Conservation (phyloP, 2,797 vertebrate species). For the Acanthornis magna region DNA sequence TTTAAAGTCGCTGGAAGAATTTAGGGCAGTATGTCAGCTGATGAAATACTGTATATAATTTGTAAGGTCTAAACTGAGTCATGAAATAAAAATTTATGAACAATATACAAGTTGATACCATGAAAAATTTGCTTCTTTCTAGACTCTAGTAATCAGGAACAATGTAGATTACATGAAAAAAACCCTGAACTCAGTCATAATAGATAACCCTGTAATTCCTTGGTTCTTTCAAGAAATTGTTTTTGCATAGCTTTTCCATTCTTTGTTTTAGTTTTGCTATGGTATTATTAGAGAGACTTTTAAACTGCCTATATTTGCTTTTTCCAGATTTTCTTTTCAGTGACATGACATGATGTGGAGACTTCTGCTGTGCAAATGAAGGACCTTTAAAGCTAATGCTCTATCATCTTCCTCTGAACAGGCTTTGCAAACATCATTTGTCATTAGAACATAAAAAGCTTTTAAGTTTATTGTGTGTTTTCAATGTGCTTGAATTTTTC, state of each 20-base stretch:
- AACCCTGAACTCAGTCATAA: not conserved
- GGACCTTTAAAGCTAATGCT: not conserved
- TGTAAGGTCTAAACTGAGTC: not conserved
- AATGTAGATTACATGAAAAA: not conserved
- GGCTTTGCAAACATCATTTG: not conserved
- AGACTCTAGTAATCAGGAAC: not conserved
- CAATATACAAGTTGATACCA: not conserved
- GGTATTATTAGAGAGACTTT: not conserved
- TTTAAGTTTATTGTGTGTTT: not conserved
- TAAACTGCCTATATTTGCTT: not conserved
- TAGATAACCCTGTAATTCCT: not conserved
- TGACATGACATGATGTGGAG: not conserved
- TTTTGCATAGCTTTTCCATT: not conserved
- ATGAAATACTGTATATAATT: not conserved
- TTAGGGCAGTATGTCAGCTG: not conserved
- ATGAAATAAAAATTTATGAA: not conserved
- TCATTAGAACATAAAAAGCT: not conserved
- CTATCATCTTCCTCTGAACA: not conserved
- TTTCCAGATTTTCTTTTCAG: not conserved
- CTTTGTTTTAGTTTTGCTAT: not conserved
- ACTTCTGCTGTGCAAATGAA: not conserved
- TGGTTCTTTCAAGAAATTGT: not conserved
- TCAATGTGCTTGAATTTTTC: not conserved
- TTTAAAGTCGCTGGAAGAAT: not conserved
- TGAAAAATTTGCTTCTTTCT: not conserved